Evolutionary conservation across 2,113 vertebrate genomes (phyloP), one percentile per base, ranked within the genome.

Genomic region (Ceratotherium simum): DNA sequence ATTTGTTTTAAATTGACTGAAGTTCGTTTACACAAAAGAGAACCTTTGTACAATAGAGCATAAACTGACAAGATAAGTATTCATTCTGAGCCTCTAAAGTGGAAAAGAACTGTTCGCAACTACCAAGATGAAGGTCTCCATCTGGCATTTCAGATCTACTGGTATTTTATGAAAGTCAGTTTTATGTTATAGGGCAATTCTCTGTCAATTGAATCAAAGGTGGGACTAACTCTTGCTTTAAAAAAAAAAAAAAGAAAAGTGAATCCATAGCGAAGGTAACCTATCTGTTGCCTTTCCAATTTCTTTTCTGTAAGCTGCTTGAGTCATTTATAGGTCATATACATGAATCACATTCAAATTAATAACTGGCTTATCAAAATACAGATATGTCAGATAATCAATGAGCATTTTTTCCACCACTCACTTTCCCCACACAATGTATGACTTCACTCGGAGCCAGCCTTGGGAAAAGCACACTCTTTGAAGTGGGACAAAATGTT

Each of bases 111-210:
- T 91, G 91, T 86, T 97, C 94, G 92, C 51, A 97, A 91, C 84
- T 56, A n/a, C 75, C 90, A 85, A 42, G 42, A 85, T 56, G 82
- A 96, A 97, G 88, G 65, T 97, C 78, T 92, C 54, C 76, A 79
- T 78, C 65, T 97, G 75, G 96, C 54, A 98, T 94, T 97, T 97
- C 67, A 91, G 96, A 96, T 95, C 48, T 70, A 92, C 95, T 95
- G 95, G 78, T 96, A 94, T 97, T 97, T 97, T 96, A 94, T 82
- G 91, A 97, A 96, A 97, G 94, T 62, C 93, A 64, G 96, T 85
- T 91, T 92, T 95, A 93, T 91, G 96, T 96, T 89, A 97, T 54
- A 95, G 97, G 80, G 56, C 80, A 85, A 87, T 90, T 96, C 95
- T 82, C 91, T 95, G 78, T 36, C 91, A 69, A 82, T 89, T 31